Base-by-base conservation (phyloP, 2,888 invertebrate genomes). In the Lamellibrachia columna region DNA sequence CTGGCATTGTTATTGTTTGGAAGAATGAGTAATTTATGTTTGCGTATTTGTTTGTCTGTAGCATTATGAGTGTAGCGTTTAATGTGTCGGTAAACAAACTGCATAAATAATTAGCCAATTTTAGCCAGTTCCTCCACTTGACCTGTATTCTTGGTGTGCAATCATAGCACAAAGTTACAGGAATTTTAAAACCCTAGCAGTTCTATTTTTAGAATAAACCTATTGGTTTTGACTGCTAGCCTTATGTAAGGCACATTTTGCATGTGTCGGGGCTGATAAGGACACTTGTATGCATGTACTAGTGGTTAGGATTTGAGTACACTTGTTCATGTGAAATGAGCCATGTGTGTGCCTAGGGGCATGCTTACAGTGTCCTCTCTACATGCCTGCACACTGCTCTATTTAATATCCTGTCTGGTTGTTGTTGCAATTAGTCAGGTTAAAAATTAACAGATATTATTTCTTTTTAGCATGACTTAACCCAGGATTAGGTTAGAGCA, bases 271-370 rank as follows among this genome's bases (percentile, higher is more conserved):
- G 75, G 40, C 22, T 22, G 75, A 75, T 75, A 75, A 75, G 22
- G 75, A 75, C 75, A 75, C n/a, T 75, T 75, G 22, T 75, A 22
- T 15, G 75, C 75, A 75, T 15, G 15, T 75, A 75, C 75, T n/a
- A 22, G 75, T 22, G 75, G 22, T 75, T 75, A 22, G 22, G 22
- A 75, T 22, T 40, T 3, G 75, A 75, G 75, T 75, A 22, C 75
- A 75, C 75, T n/a, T 75, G 75, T 75, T 75, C n/a, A n/a, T 75
- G 75, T 75, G 75, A 22, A 75, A 22, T 75, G 75, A 75, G 75
- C 22, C 75, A 15, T 75, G 75, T 75, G 2, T 75, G 22, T 75
- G n/a, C 15, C 75, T 4, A 75, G 75, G 22, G 15, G n/a, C 75
- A 11, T 15, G 75, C 75, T n/a, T 22, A 75, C 75, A 75, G 75